Conservation (phyloP, 2,113 vertebrate genomes). For the Bambusicola thoracicus region DNA sequence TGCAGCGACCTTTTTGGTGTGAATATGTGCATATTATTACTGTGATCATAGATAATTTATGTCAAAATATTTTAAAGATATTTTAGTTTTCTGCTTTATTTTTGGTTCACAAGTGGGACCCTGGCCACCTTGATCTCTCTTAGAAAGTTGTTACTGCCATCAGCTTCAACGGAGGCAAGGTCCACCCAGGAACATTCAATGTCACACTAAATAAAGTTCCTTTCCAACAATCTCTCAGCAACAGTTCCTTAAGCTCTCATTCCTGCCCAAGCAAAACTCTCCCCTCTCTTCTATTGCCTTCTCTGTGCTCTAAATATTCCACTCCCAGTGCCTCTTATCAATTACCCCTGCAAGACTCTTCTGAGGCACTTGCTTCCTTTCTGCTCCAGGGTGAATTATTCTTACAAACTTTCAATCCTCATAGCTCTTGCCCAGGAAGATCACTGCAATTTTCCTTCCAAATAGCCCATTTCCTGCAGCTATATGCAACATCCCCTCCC, state of each 20-base stretch:
- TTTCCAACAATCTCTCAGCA: neutral
- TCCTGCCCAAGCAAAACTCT: neutral
- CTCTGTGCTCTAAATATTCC: slow-evolving; percentile 42
- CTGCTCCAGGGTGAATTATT: slow-evolving; percentile 48
- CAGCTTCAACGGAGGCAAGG: neutral
- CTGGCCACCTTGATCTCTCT: neutral
- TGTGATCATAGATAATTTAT: neutral
- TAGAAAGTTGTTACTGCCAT: neutral
- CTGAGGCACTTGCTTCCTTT: slow-evolving; percentile 49
- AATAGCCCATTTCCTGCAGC: slow-evolving; percentile 50
- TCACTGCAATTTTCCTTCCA: slow-evolving; percentile 44
- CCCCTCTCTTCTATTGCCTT: neutral
- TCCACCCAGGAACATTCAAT: neutral
- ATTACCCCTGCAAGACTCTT: slow-evolving; percentile 48
- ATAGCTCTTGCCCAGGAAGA: slow-evolving; percentile 32
- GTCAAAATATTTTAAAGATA: neutral
- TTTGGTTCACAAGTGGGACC: neutral
- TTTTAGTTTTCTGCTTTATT: slow-evolving; percentile 24
- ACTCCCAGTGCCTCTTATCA: slow-evolving; percentile 43
- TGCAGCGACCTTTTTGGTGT: neutral
- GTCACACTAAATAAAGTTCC: neutral
- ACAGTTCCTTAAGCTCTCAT: neutral
- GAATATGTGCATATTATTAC: neutral
- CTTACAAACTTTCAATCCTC: slow-evolving; percentile 36
- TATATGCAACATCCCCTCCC: neutral